Evolutionary conservation across 2,113 vertebrate species (phyloP).

Genomic region (Chloebia gouldiae): DNA sequence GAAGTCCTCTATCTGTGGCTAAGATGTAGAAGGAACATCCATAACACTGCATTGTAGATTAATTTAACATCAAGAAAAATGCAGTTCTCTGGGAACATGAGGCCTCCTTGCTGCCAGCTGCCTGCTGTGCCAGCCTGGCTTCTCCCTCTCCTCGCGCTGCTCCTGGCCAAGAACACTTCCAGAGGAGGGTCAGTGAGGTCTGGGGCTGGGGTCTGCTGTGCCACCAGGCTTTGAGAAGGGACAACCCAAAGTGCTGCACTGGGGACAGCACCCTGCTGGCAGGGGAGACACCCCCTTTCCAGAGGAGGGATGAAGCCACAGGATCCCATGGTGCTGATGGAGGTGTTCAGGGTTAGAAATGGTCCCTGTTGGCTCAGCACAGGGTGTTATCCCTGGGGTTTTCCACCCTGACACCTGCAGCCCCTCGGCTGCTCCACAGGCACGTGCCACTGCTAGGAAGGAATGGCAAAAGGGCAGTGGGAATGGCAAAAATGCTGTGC

Average conservation of each 20-base stretch:
- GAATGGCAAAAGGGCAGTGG: rapidly evolving
- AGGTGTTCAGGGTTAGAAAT: not conserved
- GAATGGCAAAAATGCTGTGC: not conserved
- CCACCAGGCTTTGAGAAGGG: not conserved
- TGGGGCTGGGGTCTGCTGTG: not conserved
- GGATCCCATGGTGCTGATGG: rapidly evolving
- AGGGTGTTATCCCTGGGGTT: rapidly evolving
- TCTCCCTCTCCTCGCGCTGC: rapidly evolving
- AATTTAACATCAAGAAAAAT: not conserved
- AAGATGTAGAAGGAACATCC: not conserved
- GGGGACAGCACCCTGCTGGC: not conserved
- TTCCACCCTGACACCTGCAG: not conserved
- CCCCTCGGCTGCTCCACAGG: not conserved
- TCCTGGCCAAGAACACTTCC: not conserved
- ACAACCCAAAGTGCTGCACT: not conserved
- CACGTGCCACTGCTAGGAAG: not conserved
- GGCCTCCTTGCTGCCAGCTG: not conserved
- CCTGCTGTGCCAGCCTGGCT: not conserved
- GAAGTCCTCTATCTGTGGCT: not conserved
- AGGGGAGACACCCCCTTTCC: rapidly evolving
- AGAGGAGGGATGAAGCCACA: not conserved
- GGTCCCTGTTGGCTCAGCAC: not conserved
- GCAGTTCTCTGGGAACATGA: not conserved
- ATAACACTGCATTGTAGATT: not conserved
- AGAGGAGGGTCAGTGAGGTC: not conserved